Base-by-base conservation (phyloP, 2,113 vertebrate species). In the Gobiocypris rarus region DNA sequence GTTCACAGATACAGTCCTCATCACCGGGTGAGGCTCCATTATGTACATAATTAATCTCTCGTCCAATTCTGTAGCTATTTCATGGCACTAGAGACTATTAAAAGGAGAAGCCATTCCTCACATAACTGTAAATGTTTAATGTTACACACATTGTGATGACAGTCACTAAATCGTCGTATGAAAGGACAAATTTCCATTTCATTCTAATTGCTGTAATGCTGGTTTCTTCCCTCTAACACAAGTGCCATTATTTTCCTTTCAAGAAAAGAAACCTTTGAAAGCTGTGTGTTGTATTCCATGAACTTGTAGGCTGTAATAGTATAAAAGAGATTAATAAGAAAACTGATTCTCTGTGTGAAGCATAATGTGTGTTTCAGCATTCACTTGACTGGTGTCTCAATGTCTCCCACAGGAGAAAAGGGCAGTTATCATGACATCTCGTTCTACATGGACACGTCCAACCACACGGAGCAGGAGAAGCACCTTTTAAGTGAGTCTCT, bases 401-500 rank as follows among this genome's bases (percentile, higher is more conserved):
- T 87, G 86, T 90, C 84, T 73, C 83, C 91, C 91, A 83, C 89
- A 95, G 94, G 92, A 59, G 74, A 85, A 45, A 93, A 94, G 81
- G 86, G 77, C 82, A 92, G 85, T 81, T 92, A 89, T 31, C 83
- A 87, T 69, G 83, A 92, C 85, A 93, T 94, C 38, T 88, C 91
- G n/a, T 94, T 94, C 87, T 90, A 86, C 13, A 91, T 86, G 75
- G 91, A 95, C 69, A 90, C 91, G 77, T 92, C 93, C 67, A 85
- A 88, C 70, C 85, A 92, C 85, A 90, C 92, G 54, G 92, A 93
- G 61, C 59, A 88, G 26, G 92, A 94, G 84, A 92, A 88, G 85
- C 89, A 93, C 50, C 91, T 95, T 88, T 90, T 93, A 26, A 86
- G 94, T 95, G 87, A 93, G 94, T 91, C 38, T 76, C 26, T 59